Base-by-base conservation (phyloP, 2,888 invertebrate species). In the Morpho achilles region DNA sequence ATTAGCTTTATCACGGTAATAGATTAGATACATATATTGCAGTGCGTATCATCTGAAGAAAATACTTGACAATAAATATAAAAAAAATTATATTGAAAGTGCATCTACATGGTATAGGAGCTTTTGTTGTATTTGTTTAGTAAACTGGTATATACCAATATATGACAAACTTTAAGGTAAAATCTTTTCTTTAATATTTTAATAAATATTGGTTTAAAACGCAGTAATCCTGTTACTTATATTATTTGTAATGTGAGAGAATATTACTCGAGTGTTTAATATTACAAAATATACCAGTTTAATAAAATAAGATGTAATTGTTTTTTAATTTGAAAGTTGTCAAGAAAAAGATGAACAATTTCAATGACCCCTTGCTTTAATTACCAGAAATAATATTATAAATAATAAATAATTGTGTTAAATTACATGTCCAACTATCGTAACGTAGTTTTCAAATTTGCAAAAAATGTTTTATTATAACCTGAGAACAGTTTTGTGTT, bases 21-120 rank as follows among this genome's bases (percentile, higher is more conserved):
- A 53, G 40, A 45, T 52, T 58, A 45, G 4, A 39, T 16, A 42
- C 32, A 44, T 47, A 32, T 10, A 51, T 47, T 58, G 41, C 16
- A 16, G 16, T 49, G 7, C 46, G 46, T 46, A 54, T 48, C 22
- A 56, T 39, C 32, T 48, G 53, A 40, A 32, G 57, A 44, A 53
- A 43, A 32, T 32, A 16, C 16, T 16, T 32, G 32, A 32, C 3
- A 32, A 32, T 32, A 32, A 5, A 32, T 32, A 32, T 23, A 54
- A 16, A 7, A 39, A 2, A 45, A 47, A 43, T n/a, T n/a, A 10
- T 40, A 5, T 51, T 49, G n/a, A 7, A 42, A 23, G 6, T 22
- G 50, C 55, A 48, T 55, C 40, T 57, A 45, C 56, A 68, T 77
- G 75, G 66, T 78, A 77, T 69, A 77, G 76, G 70, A 81, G 77